Evolutionary conservation across 2,113 vertebrate genomes (phyloP), one percentile per base, ranked within the genome.

Genomic region (Podarcis raffonei): DNA sequence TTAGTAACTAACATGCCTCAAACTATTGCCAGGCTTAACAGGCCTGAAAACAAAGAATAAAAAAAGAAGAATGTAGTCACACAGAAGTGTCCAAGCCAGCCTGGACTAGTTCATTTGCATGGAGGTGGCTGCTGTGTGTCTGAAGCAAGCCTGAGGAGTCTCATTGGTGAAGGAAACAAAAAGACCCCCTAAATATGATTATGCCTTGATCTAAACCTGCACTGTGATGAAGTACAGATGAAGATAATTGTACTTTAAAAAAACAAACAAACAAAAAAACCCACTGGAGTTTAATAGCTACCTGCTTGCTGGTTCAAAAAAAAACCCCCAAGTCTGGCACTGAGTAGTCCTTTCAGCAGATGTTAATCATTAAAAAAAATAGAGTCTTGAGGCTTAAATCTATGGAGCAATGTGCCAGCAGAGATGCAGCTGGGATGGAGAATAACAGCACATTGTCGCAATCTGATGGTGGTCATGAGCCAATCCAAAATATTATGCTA

Each of bases 231-330:
- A 81, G 81, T 85, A 86, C 84, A 87, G 86, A 89, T 87, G 89
- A 93, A 94, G 78, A 48, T 20, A 35, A 81, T 37, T 75, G 6
- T 53, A 13, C 62, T 81, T 42, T 23, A 32, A 81, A 7, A 62
- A 59, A 30, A 27, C 7, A 25, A 15, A 57, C n/a, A 53, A 53
- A 42, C 42, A 23, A 72, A 72, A n/a, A 32, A 62, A 62, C 3
- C 11, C 48, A 53, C 48, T 53, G 48, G 48, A n/a, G 71, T 72
- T 72, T 78, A 42, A 78, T 91, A 93, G 90, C 81, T 71, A 69
- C 91, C 88, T 95, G 72, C 74, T 93, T 89, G 81, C 68, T 91
- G 81, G 86, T 93, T 93, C 91, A 90, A 88, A 68, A 95, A 59
- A n/a, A n/a, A n/a, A n/a, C n/a, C n/a, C 12, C 20, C 2, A 81